phyloP scores from a whole-genome alignment of 1,140 invertebrate genomes.

The Magallana angulata region DNA sequence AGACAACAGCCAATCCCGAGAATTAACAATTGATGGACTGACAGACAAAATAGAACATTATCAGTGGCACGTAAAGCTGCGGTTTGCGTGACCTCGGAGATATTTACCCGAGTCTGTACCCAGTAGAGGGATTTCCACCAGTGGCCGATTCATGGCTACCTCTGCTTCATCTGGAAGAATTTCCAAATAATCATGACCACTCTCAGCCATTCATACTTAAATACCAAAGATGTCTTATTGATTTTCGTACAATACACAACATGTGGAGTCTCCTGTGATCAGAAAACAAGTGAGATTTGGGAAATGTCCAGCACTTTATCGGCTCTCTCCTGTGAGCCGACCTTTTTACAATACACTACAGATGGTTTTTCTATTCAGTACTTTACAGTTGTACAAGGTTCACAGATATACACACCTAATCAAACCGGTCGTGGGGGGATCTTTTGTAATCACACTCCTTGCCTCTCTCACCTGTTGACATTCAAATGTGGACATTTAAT shows the following conservation, averaged over 20 bases:
- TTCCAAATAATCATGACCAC: constrained; percentile 13
- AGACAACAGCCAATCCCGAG: neutral
- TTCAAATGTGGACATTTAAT: constrained; percentile 19
- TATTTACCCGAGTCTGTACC: constrained; percentile 22
- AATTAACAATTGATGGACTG: neutral
- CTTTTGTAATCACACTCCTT: constrained; percentile 13
- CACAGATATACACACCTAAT: constrained; percentile 5
- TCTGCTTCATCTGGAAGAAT: constrained; percentile 11
- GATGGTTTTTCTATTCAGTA: constrained; percentile 17
- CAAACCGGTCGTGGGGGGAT: neutral
- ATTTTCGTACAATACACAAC: neutral
- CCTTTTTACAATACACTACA: neutral
- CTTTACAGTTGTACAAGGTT: constrained; percentile 1
- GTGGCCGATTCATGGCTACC: neutral
- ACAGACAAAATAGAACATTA: neutral
- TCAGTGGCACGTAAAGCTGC: neutral
- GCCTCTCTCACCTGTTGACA: neutral
- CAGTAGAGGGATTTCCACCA: constrained; percentile 3
- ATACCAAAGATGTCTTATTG: constrained; percentile 32
- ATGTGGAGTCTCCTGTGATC: neutral
- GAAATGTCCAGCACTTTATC: neutral
- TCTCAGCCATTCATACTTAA: constrained; percentile 31
- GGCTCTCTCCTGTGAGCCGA: neutral
- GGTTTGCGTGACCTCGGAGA: neutral
- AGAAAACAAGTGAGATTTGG: neutral